These are phyloP conservation scores for Phoeniculus purpureus DNA, from an alignment of 2,797 vertebrate genomes.

Conservation along the genomic window DNA sequence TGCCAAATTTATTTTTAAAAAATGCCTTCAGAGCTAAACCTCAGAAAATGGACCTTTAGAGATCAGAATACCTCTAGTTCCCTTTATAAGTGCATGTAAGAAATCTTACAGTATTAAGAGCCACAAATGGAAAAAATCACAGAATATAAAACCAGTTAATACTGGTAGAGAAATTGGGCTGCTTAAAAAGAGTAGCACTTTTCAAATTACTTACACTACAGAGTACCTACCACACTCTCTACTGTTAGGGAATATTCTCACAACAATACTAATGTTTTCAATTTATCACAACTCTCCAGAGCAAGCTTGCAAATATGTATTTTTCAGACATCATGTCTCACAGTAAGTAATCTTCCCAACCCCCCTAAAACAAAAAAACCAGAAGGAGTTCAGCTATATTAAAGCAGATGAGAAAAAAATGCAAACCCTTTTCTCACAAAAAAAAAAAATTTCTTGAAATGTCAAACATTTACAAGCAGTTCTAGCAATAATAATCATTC, in stretches of 20 bases:
- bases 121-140: not conserved
- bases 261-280: not conserved
- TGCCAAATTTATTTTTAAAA: slow-evolving; percentile 34
- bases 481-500: slow-evolving; percentile 24
- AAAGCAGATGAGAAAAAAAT: not conserved
- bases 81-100: not conserved
- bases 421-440: not conserved
- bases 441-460: not conserved
- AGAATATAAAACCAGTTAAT: not conserved
- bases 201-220: not conserved
- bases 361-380: not conserved
- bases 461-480: not conserved
- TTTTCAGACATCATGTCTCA: not conserved
- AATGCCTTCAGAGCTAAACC: slow-evolving; percentile 17
- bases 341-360: not conserved
- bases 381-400: not conserved
- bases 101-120: not conserved
- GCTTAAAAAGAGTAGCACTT: not conserved
- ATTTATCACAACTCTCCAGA: not conserved
- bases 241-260: not conserved
- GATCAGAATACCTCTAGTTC: not conserved
- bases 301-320: not conserved
- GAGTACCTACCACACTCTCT: not conserved
- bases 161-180: not conserved
- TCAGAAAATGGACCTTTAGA: not conserved